Base-by-base conservation (phyloP, 2,113 vertebrate genomes). In the Grallaria varia region DNA sequence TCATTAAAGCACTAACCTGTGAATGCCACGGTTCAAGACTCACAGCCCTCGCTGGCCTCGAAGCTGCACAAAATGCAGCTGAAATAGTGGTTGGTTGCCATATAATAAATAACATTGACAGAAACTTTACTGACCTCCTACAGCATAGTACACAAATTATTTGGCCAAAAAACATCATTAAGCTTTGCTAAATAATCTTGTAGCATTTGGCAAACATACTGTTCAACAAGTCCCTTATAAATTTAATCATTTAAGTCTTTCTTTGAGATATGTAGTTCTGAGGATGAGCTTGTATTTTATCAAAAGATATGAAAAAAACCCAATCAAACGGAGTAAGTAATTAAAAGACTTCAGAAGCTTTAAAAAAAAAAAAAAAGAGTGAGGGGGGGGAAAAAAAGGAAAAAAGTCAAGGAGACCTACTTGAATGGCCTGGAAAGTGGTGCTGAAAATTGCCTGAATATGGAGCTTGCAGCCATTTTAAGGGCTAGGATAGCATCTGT, bases 81-180 rank as follows among this genome's bases (percentile, higher is more conserved):
- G 45, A 85, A 83, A 24, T 9, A 52, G 52, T 30, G 47, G 24
- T 62, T 82, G 60, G 40, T 50, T 58, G 33, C 8, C 55, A 31
- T 53, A 60, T 18, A 52, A 53, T 87, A 93, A 95, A 91, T 77
- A 68, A 75, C n/a, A 39, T 10, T 39, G 55, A 77, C 5, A 7
- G 62, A 64, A 91, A 79, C 27, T 91, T 89, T 37, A 96, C 76
- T 84, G 39, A 90, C 62, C 37, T 93, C 83, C 86, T 79, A 20
- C 52, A 94, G 91, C 63, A 93, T 39, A 68, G 55, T 17, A 2
- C 60, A 92, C 76, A 87, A 95, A 96, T 95, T 95, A 92, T 56
- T 72, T 95, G 47, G 42, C 87, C 87, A 92, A 95, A 31, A 95
- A 97, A 94, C 59, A 87, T 85, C 40, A 89, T 93, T 96, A 94